These are phyloP conservation scores for Thera britannica DNA, from an alignment of 2,888 invertebrate species.

Conservation along the genomic window DNA sequence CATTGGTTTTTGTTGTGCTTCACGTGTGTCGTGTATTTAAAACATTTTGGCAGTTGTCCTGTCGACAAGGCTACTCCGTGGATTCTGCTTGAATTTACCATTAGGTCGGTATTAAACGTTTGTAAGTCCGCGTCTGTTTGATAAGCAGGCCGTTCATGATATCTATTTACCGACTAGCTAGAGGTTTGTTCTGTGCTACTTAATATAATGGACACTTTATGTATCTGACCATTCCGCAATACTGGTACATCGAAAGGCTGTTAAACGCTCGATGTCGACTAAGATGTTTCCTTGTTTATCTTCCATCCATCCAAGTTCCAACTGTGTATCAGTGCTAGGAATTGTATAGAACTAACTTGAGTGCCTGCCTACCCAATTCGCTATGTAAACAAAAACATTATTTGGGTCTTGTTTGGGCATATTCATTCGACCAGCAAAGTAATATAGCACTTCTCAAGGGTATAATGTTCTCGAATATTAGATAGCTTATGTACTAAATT, in stretches of 20 bases:
- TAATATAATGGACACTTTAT: conserved; percentile 41
- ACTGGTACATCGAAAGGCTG: conserved; percentile 44
- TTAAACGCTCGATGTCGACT: conserved; percentile 41
- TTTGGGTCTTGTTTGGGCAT: conserved; percentile 18
- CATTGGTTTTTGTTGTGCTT: conserved; percentile 34
- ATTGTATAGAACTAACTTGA: conserved; percentile 15
- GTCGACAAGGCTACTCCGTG: conserved; percentile 19
- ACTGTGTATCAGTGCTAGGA: conserved; percentile 17
- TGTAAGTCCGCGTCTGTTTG: conserved; percentile 15
- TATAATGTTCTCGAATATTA: conserved; percentile 30
- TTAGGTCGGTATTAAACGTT: conserved; percentile 25
- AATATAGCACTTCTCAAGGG: conserved; percentile 33
- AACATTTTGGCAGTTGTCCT: conserved; percentile 34
- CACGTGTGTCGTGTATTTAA: conserved; percentile 37
- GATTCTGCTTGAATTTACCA: conserved; percentile 29
- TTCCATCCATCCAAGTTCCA: conserved; percentile 16
- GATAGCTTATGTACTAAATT: conserved; percentile 22
- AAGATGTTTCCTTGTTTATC: conserved; percentile 36
- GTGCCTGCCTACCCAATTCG: conserved; percentile 14
- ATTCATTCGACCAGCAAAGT: conserved; percentile 31
- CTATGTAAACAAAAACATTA: conserved; percentile 23
- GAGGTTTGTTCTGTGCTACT: conserved; percentile 36
- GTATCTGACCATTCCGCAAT: conserved; percentile 38
- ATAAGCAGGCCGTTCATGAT: conserved; percentile 12
- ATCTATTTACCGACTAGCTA: conserved; percentile 19